phyloP scores from a whole-genome alignment of 2,113 vertebrate genomes.

The Jaculus jaculus region DNA sequence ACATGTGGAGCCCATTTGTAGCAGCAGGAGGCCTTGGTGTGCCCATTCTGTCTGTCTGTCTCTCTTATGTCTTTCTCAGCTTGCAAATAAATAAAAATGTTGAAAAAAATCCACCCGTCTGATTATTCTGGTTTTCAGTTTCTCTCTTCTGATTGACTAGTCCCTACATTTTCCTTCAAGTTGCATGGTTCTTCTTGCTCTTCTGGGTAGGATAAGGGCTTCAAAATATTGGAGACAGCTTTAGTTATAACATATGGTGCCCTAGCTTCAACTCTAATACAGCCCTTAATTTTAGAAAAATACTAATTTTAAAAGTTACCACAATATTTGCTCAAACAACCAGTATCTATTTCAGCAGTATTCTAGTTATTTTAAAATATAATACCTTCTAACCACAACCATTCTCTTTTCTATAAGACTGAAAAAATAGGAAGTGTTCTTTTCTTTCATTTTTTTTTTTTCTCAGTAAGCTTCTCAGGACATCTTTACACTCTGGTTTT shows the following conservation, averaged over 20 bases:
- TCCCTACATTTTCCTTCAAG: not conserved
- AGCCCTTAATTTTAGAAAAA: slow-evolving; percentile 14
- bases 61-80: too few species aligned
- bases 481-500: slow-evolving; percentile 80
- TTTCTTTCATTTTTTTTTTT: not conserved
- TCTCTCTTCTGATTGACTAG: not conserved
- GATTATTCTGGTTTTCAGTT: not conserved
- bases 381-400: slow-evolving; percentile 77
- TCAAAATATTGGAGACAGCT: slow-evolving; percentile 29
- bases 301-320: slow-evolving; percentile 6
- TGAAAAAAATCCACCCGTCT: not conserved
- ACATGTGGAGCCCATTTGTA: too few species aligned
- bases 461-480: slow-evolving; percentile 74
- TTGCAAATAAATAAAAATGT: too few species aligned
- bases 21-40: too few species aligned
- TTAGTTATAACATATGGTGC: not conserved
- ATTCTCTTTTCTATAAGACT: slow-evolving; percentile 74
- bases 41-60: too few species aligned
- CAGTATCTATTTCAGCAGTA: slow-evolving; percentile 24
- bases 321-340: not conserved
- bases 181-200: not conserved
- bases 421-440: slow-evolving; percentile 76
- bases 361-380: slow-evolving; percentile 59
- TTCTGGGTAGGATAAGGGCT: not conserved
- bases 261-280: not conserved